Conservation (phyloP, 2,113 vertebrate species). For the Oophaga pumilio region DNA sequence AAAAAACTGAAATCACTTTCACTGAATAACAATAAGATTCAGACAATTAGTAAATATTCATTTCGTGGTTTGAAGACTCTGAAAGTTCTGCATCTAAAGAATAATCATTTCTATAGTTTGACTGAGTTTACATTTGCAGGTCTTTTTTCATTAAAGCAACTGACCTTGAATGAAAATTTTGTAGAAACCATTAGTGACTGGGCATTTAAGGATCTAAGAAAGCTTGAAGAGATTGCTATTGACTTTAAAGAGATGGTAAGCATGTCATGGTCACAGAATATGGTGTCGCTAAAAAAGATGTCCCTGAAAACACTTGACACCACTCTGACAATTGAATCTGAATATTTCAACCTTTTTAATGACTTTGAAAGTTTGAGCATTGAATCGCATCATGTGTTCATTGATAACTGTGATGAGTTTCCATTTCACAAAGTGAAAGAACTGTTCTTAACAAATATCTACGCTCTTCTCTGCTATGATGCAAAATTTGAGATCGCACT, state of each 20-base stretch:
- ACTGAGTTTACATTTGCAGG: neutral
- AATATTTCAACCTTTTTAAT: neutral
- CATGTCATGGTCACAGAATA: neutral
- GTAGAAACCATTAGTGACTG: neutral
- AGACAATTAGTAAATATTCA: conserved; percentile 37
- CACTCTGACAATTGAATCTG: neutral
- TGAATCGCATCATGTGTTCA: neutral
- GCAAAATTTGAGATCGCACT: neutral
- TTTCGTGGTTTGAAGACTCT: conserved; percentile 53
- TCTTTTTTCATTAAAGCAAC: conserved; percentile 22
- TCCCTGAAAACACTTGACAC: neutral
- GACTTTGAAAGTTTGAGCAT: neutral
- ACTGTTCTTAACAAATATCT: conserved; percentile 12
- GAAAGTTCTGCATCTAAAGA: conserved; percentile 56
- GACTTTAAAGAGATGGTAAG: neutral
- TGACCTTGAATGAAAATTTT: conserved; percentile 28
- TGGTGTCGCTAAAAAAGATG: neutral
- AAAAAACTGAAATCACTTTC: conserved; percentile 50
- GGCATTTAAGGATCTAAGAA: neutral
- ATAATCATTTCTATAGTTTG: conserved; percentile 4
- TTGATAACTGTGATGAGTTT: neutral
- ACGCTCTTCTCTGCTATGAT: neutral
- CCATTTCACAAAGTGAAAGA: neutral
- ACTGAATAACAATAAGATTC: conserved; percentile 57
- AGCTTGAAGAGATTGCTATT: conserved; percentile 20